phyloP scores from a whole-genome alignment of 2,113 vertebrate genomes.

The Nematolebias whitei region DNA sequence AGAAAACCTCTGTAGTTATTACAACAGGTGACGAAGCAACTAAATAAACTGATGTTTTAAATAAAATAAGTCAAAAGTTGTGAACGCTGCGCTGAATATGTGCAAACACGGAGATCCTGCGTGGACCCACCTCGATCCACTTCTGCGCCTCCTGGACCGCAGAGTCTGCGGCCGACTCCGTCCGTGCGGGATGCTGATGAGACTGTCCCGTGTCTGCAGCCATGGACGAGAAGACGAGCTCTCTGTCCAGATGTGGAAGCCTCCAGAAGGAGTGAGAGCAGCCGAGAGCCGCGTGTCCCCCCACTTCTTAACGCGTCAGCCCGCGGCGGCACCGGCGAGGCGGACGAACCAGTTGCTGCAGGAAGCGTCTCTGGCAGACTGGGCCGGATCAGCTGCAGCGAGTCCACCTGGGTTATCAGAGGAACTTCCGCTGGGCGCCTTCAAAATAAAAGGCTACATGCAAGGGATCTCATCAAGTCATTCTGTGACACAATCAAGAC shows the following conservation, averaged over 20 bases:
- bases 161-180: constrained; percentile 80
- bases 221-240: constrained; percentile 79
- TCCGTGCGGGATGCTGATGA: constrained; percentile 76
- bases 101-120: too few species aligned
- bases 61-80: too few species aligned
- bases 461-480: too few species aligned
- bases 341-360: constrained; percentile 44
- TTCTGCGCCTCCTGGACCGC: constrained; percentile 90
- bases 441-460: constrained; percentile 31
- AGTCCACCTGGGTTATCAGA: not conserved
- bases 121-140: constrained; percentile 99
- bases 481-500: too few species aligned
- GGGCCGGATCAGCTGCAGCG: constrained; percentile 12
- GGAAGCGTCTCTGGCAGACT: too few species aligned
- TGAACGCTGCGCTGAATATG: too few species aligned
- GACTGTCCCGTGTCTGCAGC: constrained; percentile 79
- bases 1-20: constrained; percentile 9
- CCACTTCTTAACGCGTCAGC: not conserved
- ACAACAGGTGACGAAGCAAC: constrained; percentile 72
- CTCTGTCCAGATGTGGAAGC: constrained; percentile 19
- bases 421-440: constrained; percentile 9
- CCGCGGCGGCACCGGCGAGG: constrained; percentile 34
- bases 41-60: constrained; percentile 1
- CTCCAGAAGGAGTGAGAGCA: constrained; percentile 13
- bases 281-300: constrained; percentile 26